Evolutionary conservation across 2,888 invertebrate genomes (phyloP).

Genomic region (Alentia gelatinosa): DNA sequence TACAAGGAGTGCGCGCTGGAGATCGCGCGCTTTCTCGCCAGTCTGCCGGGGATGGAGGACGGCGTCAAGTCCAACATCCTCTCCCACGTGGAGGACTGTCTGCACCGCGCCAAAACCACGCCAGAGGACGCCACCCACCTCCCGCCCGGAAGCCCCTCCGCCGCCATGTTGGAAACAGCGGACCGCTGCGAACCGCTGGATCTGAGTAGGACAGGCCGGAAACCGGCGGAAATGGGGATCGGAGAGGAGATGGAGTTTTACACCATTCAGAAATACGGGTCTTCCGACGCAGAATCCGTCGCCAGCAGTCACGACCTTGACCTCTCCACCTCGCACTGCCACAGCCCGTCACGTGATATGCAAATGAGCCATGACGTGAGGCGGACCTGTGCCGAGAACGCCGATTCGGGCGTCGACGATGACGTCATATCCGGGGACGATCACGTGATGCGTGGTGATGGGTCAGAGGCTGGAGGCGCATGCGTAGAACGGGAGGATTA

Average conservation of each 20-base stretch:
- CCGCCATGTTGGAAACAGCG: background rate
- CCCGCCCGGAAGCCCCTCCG: background rate
- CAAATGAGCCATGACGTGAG: background rate
- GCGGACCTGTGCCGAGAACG: background rate
- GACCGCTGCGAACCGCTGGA: background rate
- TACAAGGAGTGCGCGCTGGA: slow-evolving; percentile 9
- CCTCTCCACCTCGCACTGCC: background rate
- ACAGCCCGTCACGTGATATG: background rate
- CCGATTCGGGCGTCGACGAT: slow-evolving; percentile 15
- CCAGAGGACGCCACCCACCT: background rate
- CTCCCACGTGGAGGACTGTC: background rate
- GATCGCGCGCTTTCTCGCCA: background rate
- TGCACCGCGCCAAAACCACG: background rate
- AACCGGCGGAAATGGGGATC: background rate
- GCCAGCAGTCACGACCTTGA: background rate
- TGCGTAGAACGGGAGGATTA: background rate
- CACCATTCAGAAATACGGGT: background rate
- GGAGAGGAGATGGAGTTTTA: background rate
- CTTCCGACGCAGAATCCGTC: background rate
- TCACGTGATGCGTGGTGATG: background rate
- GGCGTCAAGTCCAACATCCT: slow-evolving; percentile 11
- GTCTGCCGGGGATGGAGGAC: background rate
- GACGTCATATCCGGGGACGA: background rate
- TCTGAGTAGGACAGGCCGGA: background rate
- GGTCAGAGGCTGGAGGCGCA: background rate